These are phyloP conservation scores for Myotis vivesi DNA, from an alignment of 2,797 vertebrate genomes.

Conservation along the genomic window DNA sequence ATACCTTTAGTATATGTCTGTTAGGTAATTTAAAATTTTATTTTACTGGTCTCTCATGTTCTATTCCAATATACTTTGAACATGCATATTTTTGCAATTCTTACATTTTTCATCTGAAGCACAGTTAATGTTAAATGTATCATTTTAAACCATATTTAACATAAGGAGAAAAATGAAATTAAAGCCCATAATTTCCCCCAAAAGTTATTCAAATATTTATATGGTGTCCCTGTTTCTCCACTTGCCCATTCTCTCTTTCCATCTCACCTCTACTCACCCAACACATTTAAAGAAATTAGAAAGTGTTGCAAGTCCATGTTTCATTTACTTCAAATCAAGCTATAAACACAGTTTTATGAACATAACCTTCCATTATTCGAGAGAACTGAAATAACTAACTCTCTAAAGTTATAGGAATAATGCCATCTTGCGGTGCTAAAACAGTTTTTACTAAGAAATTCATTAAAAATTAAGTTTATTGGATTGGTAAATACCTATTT, in stretches of 20 bases:
- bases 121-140: background rate
- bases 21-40: constrained; percentile 14
- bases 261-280: background rate
- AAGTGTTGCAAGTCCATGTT: background rate
- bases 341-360: background rate
- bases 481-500: background rate
- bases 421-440: background rate
- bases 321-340: constrained; percentile 14
- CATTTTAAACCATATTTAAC: background rate
- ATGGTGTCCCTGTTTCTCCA: background rate
- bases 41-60: background rate
- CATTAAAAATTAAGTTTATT: background rate
- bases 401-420: background rate
- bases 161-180: background rate
- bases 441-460: background rate
- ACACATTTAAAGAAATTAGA: background rate
- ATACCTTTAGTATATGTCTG: background rate
- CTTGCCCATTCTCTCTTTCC: background rate
- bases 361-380: background rate
- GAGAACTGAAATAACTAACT: background rate
- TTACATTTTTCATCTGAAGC: background rate
- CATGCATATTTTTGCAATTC: background rate
- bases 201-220: background rate
- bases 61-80: background rate
- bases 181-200: background rate